Evolutionary conservation across 2,797 vertebrate genomes (phyloP).

Genomic region (Arrhamphus sclerolepis): DNA sequence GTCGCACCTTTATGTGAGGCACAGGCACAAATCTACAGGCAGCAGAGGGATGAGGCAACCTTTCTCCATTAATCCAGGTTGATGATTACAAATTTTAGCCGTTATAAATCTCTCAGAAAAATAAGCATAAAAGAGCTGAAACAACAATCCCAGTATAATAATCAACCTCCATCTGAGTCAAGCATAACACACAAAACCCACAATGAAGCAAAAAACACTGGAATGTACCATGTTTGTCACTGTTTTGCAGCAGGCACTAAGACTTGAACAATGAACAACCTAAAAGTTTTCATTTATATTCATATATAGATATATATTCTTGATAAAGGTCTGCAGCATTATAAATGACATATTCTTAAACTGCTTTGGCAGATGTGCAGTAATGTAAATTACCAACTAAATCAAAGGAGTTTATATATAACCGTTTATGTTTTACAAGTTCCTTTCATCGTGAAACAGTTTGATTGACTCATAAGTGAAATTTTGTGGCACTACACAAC

Average conservation of each 20-base stretch:
- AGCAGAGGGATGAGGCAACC: conserved; percentile 39
- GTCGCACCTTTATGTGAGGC: conserved; percentile 42
- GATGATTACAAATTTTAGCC: background rate
- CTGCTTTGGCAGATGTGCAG: conserved; percentile 32
- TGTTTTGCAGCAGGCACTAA: conserved; percentile 58
- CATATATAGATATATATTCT: conserved; percentile 11
- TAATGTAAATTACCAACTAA: conserved; percentile 7
- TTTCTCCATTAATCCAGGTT: conserved; percentile 19
- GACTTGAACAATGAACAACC: conserved; percentile 25
- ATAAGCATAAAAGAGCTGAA: conserved; percentile 16
- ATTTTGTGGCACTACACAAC: conserved; percentile 44
- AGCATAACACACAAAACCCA: conserved; percentile 10
- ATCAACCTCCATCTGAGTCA: conserved; percentile 11
- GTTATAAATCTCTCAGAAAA: background rate
- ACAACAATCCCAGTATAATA: conserved; percentile 15
- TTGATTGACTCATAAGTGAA: conserved; percentile 11
- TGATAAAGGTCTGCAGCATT: conserved; percentile 53
- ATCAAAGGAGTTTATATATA: background rate
- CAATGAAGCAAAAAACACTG: conserved; percentile 27
- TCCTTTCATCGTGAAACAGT: background rate
- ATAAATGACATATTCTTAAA: conserved; percentile 17
- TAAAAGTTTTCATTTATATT: conserved; percentile 1
- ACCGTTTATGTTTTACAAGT: conserved; percentile 2
- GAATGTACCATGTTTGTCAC: conserved; percentile 52
- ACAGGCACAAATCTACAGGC: conserved; percentile 70